These are phyloP conservation scores for Holacanthella duospinosa DNA, from an alignment of 2,888 invertebrate genomes.

Conservation along the genomic window DNA sequence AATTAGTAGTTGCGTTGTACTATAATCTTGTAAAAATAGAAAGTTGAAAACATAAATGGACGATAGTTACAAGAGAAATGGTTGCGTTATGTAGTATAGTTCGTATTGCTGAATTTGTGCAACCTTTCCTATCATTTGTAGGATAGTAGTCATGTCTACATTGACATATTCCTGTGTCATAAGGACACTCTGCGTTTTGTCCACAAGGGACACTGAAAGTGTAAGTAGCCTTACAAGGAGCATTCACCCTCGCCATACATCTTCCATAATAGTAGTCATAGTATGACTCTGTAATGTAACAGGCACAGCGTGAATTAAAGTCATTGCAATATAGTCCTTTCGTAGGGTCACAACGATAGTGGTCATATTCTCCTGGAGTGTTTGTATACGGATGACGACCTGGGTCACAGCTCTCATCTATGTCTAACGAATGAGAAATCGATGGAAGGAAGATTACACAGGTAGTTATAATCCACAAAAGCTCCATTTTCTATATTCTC, in stretches of 20 bases:
- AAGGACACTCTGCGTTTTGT: constrained; percentile 5
- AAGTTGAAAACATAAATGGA: too few species aligned
- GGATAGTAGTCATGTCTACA: constrained; percentile 5
- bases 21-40: too few species aligned
- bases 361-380: constrained; percentile 5
- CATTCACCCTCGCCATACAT: background rate
- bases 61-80: too few species aligned
- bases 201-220: constrained; percentile 8
- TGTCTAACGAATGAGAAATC: background rate
- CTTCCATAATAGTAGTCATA: background rate
- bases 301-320: background rate
- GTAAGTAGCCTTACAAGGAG: constrained; percentile 4
- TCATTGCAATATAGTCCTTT: constrained; percentile 6
- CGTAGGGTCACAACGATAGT: constrained; percentile 3
- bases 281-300: constrained; percentile 7
- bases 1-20: too few species aligned
- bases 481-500: too few species aligned
- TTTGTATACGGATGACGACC: background rate
- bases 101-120: background rate
- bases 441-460: too few species aligned
- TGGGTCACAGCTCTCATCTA: constrained; percentile 7
- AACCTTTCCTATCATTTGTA: background rate
- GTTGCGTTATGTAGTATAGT: too few species aligned
- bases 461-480: too few species aligned
- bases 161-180: constrained; percentile 6